Base-by-base conservation (phyloP, 2,888 invertebrate species). In the Lasioglossum lativentre region DNA sequence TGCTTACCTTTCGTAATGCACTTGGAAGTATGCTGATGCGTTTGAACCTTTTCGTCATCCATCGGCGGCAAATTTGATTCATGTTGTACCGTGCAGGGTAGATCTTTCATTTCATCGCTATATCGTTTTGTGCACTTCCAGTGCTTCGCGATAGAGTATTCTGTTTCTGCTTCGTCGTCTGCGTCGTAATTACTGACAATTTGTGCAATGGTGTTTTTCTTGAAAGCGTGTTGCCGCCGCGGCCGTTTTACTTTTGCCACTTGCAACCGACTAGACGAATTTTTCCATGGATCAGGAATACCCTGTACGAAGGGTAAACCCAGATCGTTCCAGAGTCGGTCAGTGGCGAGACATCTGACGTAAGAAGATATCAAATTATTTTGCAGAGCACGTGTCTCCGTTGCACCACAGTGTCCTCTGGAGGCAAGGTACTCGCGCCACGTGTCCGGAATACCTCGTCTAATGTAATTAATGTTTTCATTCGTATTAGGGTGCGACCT, bases 271-370 rank as follows among this genome's bases (percentile, higher is more conserved):
- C 23, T 4, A 23, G 52, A 40, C 12, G 19, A 81, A 79, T 63
- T 76, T 78, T 78, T 90, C 83, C 80, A 86, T 38, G 90, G 90
- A 71, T 90, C 90, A 19, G 90, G 90, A 52, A 90, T 90, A 27
- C 90, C 90, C 66, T 90, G 90, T 5, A 66, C 68, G n/a, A 90
- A 73, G 30, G 89, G 82, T 10, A 90, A 68, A 19, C 90, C 88
- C 23, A 86, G 52, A 5, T 87, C 78, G 34, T 85, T 89, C 90
- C 90, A 90, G 23, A 90, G 74, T 3, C 5, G 63, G 12, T 91
- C 75, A 38, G 90, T 90, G 34, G 87, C 75, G 63, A 66, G 38
- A 19, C 80, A 82, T 68, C 84, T 87, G 47, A 84, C 52, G 72
- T 76, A 83, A 68, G 78, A 63, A 23, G 85, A 71, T 82, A 87